phyloP scores from a whole-genome alignment of 2,888 invertebrate species.

The Nomada flava region DNA sequence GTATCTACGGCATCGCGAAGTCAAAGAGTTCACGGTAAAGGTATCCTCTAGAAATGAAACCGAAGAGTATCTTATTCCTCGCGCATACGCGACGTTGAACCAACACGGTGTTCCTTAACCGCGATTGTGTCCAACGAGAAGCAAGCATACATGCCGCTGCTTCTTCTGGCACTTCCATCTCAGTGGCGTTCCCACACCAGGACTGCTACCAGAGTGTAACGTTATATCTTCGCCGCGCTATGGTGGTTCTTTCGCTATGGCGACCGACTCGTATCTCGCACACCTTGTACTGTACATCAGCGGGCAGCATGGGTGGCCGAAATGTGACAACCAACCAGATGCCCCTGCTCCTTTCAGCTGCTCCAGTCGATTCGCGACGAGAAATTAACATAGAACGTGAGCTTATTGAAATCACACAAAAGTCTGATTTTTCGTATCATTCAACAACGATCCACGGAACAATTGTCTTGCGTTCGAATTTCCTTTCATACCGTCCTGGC shows the following conservation, averaged over 20 bases:
- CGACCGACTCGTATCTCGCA: constrained; percentile 68
- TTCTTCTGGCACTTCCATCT: constrained; percentile 69
- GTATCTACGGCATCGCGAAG: constrained; percentile 36
- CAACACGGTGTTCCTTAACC: constrained; percentile 66
- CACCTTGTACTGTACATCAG: constrained; percentile 57
- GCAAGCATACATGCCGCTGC: constrained; percentile 51
- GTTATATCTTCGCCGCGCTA: constrained; percentile 73
- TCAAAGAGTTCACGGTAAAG: constrained; percentile 52
- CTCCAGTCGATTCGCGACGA: constrained; percentile 17
- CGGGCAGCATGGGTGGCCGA: constrained; percentile 76
- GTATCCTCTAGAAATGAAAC: constrained; percentile 57
- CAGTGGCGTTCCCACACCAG: constrained; percentile 76
- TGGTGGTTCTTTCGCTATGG: constrained; percentile 69
- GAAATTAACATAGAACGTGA: background rate
- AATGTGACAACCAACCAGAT: constrained; percentile 41
- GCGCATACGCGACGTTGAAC: constrained; percentile 58
- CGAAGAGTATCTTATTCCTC: constrained; percentile 71
- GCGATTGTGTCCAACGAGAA: constrained; percentile 69
- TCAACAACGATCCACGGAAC: background rate
- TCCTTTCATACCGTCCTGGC: background rate
- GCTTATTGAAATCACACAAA: background rate
- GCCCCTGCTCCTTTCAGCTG: background rate
- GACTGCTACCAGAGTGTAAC: constrained; percentile 75
- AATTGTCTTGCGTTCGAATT: background rate
- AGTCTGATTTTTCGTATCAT: background rate